Conservation (phyloP, 92 coral and sea anemone species). For the Siderastrea radians region DNA sequence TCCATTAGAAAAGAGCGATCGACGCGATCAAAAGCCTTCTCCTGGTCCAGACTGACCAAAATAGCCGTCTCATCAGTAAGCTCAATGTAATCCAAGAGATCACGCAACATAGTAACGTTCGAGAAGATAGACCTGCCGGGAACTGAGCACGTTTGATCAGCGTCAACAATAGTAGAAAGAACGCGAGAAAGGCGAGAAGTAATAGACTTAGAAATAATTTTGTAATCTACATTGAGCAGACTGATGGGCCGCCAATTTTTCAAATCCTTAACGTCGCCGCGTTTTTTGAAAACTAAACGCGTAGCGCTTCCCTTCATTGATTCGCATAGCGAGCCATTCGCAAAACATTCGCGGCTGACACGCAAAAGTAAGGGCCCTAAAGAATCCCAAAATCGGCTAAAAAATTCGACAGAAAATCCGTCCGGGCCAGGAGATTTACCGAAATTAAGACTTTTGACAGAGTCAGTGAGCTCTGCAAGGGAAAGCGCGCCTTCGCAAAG, state of each 20-base stretch:
- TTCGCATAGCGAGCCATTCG: too few relatives aligned
- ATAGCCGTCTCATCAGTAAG: conserved; percentile 19
- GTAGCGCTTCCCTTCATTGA: not conserved
- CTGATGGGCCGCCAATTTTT: conserved; percentile 9
- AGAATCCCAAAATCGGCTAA: not conserved
- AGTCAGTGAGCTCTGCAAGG: not conserved
- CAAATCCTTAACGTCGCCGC: not conserved
- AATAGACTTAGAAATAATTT: not conserved
- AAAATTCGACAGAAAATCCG: conserved; percentile 26
- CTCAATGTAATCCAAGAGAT: not conserved
- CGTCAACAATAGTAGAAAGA: not conserved
- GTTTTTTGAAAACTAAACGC: not conserved
- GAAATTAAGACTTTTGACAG: not conserved
- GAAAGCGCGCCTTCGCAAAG: not conserved
- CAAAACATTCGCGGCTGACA: not conserved
- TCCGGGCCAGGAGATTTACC: conserved; percentile 15
- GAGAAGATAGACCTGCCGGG: conserved; percentile 12
- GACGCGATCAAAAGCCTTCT: conserved; percentile 33
- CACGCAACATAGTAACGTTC: not conserved
- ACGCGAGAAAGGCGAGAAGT: not conserved
- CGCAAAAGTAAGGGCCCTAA: not conserved
- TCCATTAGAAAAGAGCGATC: not conserved
- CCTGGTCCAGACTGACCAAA: conserved; percentile 16
- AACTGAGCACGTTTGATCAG: conserved; percentile 19
- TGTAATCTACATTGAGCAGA: conserved; percentile 10